Evolutionary conservation across 1,140 invertebrate species (phyloP), one percentile per base, ranked within the genome.

Genomic region (Zophobas morio): DNA sequence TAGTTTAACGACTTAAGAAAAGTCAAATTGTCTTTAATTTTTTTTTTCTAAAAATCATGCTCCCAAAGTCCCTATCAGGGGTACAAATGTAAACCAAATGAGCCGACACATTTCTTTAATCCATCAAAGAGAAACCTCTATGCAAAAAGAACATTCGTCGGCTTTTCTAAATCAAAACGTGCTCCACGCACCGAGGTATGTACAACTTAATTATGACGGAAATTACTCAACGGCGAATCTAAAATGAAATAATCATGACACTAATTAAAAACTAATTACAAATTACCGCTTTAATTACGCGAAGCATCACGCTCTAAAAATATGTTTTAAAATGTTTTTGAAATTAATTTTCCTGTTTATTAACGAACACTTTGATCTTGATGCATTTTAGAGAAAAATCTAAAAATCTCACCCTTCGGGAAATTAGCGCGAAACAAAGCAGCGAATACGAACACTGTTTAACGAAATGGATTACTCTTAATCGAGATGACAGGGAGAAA

Each of bases 211-310:
- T 51, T 51, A 51, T 20, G 42, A 6, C 49, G 2, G 49, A 63
- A 63, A 63, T 63, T 63, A 20, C 37, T 8, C 57, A 63, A 8
- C 36, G 1, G 37, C 36, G 54, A 37, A 63, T 63, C 39, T 63
- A 37, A 63, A 40, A 20, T 51, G 49, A 51, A 6, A 51, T 51
- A 51, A 63, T 63, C 32, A 63, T 39, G 57, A n/a, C 39, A 1
- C 57, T 63, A 40, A 63, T 63, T 63, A 63, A 63, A 63, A 63
- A 63, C 57, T 63, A 63, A 63, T 63, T 63, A 63, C 37, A 63
- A 20, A 63, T 63, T 63, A 63, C 6, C 1, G 57, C 37, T 39
- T 39, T 8, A 63, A 63, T 63, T 63, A 63, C 5, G 35, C 6
- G 32, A 63, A 63, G 36, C 57, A 37, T 32, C 35, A 63, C 6